Percentiles rank a stretch among this genome's conserved stretches.
These are phyloP conservation scores for Epinephelus coioides DNA, from an alignment of 2,797 vertebrate species.

Conservation along the genomic window DNA sequence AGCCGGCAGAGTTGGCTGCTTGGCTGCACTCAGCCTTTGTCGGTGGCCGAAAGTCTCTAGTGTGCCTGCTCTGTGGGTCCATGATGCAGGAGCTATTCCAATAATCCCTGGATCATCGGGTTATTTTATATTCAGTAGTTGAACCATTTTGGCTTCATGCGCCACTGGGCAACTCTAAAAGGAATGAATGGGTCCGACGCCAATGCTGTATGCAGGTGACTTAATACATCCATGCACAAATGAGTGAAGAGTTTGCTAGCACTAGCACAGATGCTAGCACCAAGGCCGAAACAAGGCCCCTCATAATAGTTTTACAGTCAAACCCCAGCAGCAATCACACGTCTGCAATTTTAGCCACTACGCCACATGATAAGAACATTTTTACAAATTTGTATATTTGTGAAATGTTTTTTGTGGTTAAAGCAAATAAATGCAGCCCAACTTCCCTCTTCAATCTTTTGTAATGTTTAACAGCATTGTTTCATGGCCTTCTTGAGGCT, in stretches of 20 bases:
- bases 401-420: not conserved
- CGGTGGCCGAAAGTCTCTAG: no score
- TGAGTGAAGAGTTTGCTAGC: not conserved
- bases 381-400: not conserved
- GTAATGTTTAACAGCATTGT: not conserved
- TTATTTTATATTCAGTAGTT: no score
- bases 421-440: not conserved
- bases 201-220: not conserved
- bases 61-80: no score
- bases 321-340: constrained; percentile 1
- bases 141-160: no score
- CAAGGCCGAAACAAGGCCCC: not conserved
- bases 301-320: not conserved
- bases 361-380: not conserved
- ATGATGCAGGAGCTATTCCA: no score
- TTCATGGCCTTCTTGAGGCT: not conserved
- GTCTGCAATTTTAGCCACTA: constrained; percentile 15
- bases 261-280: not conserved
- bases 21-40: no score
- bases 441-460: not conserved
- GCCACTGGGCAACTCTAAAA: no score
- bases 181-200: no score
- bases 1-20: no score
- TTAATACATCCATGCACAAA: no score
- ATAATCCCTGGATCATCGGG: no score